Evolutionary conservation across 2,888 invertebrate genomes (phyloP).

Genomic region (Eudasyphora cyanicolor): DNA sequence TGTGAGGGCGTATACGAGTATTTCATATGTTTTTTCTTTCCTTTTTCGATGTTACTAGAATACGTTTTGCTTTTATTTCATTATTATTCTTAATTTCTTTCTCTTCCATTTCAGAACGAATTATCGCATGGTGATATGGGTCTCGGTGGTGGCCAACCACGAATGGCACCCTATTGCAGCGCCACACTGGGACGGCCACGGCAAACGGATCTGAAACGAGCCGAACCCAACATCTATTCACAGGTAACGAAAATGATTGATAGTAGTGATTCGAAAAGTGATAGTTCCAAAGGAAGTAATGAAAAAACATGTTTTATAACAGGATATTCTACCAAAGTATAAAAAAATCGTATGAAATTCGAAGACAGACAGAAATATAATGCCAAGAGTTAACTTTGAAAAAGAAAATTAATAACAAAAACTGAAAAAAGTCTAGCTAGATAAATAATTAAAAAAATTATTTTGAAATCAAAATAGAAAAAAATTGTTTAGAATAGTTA

Average conservation of each 20-base stretch:
- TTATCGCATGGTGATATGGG: slow-evolving; percentile 77
- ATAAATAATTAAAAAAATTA: too few relatives aligned
- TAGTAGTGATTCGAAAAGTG: slow-evolving; percentile 73
- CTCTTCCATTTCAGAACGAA: slow-evolving; percentile 74
- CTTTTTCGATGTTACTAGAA: too few relatives aligned
- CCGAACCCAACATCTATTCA: slow-evolving; percentile 80
- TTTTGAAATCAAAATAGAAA: too few relatives aligned
- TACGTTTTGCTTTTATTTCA: too few relatives aligned
- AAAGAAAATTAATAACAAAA: not conserved
- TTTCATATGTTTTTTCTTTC: too few relatives aligned
- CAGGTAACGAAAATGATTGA: slow-evolving; percentile 80
- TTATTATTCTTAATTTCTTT: too few relatives aligned
- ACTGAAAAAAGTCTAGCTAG: too few relatives aligned
- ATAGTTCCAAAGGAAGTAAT: slow-evolving; percentile 31
- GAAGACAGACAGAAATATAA: not conserved
- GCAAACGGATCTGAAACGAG: slow-evolving; percentile 78
- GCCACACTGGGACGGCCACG: slow-evolving; percentile 79
- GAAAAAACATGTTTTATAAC: slow-evolving; percentile 50
- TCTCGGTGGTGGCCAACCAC: slow-evolving; percentile 71
- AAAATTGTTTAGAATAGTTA: not conserved
- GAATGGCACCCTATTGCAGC: slow-evolving; percentile 79
- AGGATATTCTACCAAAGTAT: slow-evolving; percentile 74
- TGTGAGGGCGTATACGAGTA: too few relatives aligned
- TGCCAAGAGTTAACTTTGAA: not conserved
- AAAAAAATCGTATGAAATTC: slow-evolving; percentile 30